Percentiles rank a stretch among this genome's conserved stretches.
These are phyloP conservation scores for Thermophis baileyi DNA, from an alignment of 2,113 vertebrate genomes.

Conservation along the genomic window DNA sequence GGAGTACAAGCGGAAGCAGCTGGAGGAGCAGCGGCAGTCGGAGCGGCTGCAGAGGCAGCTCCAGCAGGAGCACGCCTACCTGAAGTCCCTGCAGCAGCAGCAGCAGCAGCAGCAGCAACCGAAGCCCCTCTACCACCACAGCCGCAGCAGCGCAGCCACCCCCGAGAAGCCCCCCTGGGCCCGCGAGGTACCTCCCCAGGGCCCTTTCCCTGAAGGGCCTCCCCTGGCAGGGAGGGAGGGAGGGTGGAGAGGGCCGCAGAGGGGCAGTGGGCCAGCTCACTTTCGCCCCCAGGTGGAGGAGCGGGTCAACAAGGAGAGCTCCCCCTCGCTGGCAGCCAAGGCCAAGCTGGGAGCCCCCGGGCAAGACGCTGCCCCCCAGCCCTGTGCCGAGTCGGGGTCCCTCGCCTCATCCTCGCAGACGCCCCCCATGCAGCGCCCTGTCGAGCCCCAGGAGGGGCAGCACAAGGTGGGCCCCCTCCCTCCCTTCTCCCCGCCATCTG, in stretches of 20 bases:
- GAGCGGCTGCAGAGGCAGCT: constrained; percentile 88
- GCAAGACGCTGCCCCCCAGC: constrained; percentile 77
- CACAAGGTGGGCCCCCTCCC: constrained; percentile 79
- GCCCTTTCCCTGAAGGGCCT: background rate
- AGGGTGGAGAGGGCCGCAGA: fast-evolving
- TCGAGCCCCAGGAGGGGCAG: constrained; percentile 88
- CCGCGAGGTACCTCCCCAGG: constrained; percentile 73
- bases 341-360: constrained; percentile 81
- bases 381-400: constrained; percentile 71
- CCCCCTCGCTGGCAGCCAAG: constrained; percentile 65
- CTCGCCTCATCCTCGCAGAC: constrained; percentile 80
- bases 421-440: constrained; percentile 90
- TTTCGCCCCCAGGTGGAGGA: constrained; percentile 79
- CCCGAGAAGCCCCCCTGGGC: constrained; percentile 89
- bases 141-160: constrained; percentile 79
- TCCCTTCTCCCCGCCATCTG: fast-evolving
- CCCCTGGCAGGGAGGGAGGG: too few species aligned
- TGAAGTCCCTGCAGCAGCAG: constrained; percentile 86
- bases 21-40: constrained; percentile 90
- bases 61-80: constrained; percentile 91
- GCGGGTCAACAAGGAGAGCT: constrained; percentile 85
- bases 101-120: constrained; percentile 65
- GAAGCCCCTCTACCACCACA: constrained; percentile 85
- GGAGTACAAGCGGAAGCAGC: constrained; percentile 92
- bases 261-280: background rate